Evolutionary conservation across 2,888 invertebrate genomes (phyloP), one percentile per base, ranked within the genome.

Genomic region (Willowsia nigromaculata): DNA sequence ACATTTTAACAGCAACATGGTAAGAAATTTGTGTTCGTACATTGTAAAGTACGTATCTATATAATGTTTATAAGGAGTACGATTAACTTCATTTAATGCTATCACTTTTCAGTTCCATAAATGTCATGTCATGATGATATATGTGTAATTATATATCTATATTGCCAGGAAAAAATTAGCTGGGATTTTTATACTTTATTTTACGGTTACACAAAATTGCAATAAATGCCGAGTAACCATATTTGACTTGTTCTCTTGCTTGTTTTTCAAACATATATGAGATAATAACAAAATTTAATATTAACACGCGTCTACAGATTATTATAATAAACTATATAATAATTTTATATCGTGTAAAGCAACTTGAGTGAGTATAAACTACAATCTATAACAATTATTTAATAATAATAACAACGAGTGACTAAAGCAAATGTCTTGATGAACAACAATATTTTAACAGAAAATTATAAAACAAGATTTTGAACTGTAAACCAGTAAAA

Each of bases 61-160:
- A 27, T 43, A 33, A 80, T 80, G 9, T 33, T 3, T 59, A 18
- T 53, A n/a, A 9, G 13, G 50, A 53, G 40, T 1, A 71, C 37
- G 7, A 33, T 22, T 37, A 27, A 27, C 9, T 13, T 37, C 37
- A 80, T 53, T 22, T 33, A 56, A 56, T 81, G 9, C 81, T 81
- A 81, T 59, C 56, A 81, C 56, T 59, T 59, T 56, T 81, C 81
- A 59, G 81, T 81, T 81, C 81, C 81, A 78, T 78, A 59, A 43
- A 59, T 74, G 74, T 74, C 43, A 59, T 81, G 81, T 81, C 47
- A 78, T 78, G 76, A 68, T 33, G 27, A 37, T 62, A 33, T 68
- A 71, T 71, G n/a, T n/a, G n/a, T n/a, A n/a, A n/a, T n/a, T n/a
- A n/a, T n/a, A n/a, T n/a, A n/a, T n/a, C n/a, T 68, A 37, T 68